Evolutionary conservation across 1,140 invertebrate species (phyloP).

Genomic region (Frieseomelitta varia): DNA sequence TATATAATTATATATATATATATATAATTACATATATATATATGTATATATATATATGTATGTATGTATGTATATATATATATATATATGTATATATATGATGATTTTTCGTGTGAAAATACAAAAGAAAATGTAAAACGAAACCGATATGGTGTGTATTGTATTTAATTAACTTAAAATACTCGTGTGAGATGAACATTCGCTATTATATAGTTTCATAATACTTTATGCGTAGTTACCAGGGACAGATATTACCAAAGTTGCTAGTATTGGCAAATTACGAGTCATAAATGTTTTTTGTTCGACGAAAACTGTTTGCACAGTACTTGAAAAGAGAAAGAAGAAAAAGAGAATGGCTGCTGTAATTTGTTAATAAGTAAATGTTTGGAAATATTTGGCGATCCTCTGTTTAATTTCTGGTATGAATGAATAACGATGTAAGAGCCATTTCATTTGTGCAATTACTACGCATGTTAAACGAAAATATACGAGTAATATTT

Average conservation of each 20-base stretch:
- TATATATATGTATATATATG: neutral
- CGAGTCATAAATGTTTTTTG: neutral
- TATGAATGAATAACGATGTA: neutral
- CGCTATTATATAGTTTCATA: constrained; percentile 32
- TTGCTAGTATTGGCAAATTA: constrained; percentile 41
- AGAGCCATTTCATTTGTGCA: constrained; percentile 40
- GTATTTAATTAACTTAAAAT: constrained; percentile 34
- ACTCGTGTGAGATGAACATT: constrained; percentile 27
- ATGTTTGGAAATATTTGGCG: neutral
- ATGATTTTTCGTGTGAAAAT: constrained; percentile 9
- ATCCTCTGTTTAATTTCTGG: neutral
- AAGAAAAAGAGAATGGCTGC: neutral
- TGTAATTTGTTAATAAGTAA: neutral
- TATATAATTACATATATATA: too few species aligned
- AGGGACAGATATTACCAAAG: constrained; percentile 45
- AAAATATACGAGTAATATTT: constrained; percentile 47
- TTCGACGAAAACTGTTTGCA: constrained; percentile 15
- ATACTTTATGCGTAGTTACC: constrained; percentile 46
- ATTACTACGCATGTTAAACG: constrained; percentile 35
- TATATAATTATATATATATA: neutral
- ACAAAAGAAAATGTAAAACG: neutral
- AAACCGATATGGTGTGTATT: neutral
- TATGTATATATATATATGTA: neutral
- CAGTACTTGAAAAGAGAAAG: neutral
- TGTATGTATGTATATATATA: neutral